Base-by-base conservation (phyloP, 2,888 invertebrate genomes). In the Catocala sponsa region DNA sequence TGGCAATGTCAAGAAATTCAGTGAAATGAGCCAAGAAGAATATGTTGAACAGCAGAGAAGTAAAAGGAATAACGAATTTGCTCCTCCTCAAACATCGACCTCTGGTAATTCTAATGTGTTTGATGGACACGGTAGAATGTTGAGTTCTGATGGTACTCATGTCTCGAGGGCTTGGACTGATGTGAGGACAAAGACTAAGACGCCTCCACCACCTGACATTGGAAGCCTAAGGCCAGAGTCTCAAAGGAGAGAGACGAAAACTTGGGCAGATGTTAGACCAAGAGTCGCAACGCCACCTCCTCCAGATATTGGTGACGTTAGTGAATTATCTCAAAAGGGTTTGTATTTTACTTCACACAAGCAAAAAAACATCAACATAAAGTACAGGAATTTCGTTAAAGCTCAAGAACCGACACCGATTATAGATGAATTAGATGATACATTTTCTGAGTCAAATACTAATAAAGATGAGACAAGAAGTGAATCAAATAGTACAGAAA, bases 51-150 rank as follows among this genome's bases (percentile, higher is more conserved):
- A 97, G 79, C 96, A 97, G 84, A 95, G 98, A 70, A 91, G 92
- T 56, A 96, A 97, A 81, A 95, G 98, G 70, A 91, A 94, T 32
- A 82, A 95, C 0, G 98, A 98, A 86, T 98, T 98, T 90, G 98
- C 97, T 0, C 98, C 98, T 5, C 95, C 95, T 2, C 78, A 85
- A 74, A 59, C 83, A 5, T 70, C 81, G 0, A 75, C 76, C 10
- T 80, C 77, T 25, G 74, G 70, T n/a, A 84, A 74, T 56, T 79
- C 83, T 15, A 77, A 79, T 44, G 70, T 73, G 6, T 94, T 94
- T 73, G 91, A 94, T 72, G 72, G 77, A 46, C 85, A 76, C 44
- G 94, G 94, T 15, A 86, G 76, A 62, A 82, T 81, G 58, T 11
- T 86, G 1, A 73, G 68, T 44, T 50, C 70, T n/a, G 78, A 76